These are phyloP conservation scores for Timema cristinae DNA, from an alignment of 2,888 invertebrate species.

Conservation along the genomic window DNA sequence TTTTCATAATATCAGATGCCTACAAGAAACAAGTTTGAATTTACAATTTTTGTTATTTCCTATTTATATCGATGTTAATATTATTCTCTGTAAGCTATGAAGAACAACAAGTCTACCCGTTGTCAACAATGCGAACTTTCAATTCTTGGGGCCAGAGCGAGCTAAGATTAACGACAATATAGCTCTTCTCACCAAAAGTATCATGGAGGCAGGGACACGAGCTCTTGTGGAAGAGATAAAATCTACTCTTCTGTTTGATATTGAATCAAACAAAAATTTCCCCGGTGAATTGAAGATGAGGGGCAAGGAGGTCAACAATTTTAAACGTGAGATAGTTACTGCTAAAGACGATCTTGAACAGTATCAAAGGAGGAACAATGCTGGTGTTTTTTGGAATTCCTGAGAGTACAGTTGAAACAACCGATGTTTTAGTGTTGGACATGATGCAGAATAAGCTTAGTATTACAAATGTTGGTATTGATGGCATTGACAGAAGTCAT, in stretches of 20 bases:
- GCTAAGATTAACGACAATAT: background rate
- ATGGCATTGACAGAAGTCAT: background rate
- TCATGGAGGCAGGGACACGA: background rate
- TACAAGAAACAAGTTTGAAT: too few relatives aligned
- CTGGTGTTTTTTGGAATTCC: background rate
- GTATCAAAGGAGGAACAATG: background rate
- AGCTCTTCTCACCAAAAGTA: background rate
- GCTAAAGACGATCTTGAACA: constrained; percentile 7
- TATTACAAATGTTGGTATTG: too few relatives aligned
- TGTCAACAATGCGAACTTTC: background rate
- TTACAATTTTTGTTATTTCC: too few relatives aligned
- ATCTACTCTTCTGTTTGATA: too few relatives aligned
- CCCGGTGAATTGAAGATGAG: background rate
- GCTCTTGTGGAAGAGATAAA: too few relatives aligned
- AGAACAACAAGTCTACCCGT: too few relatives aligned
- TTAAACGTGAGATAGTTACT: background rate
- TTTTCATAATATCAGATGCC: too few relatives aligned
- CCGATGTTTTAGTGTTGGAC: too few relatives aligned
- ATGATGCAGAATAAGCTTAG: too few relatives aligned
- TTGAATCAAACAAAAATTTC: background rate
- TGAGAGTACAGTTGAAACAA: too few relatives aligned
- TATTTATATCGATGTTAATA: too few relatives aligned
- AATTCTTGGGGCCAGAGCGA: background rate
- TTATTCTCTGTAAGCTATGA: too few relatives aligned
- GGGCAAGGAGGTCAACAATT: background rate